A percentile compares a stretch with the other conserved stretches of the same genome.
Evolutionary conservation across 2,113 vertebrate genomes (phyloP).

Genomic region (Cricetomys ansorgei): DNA sequence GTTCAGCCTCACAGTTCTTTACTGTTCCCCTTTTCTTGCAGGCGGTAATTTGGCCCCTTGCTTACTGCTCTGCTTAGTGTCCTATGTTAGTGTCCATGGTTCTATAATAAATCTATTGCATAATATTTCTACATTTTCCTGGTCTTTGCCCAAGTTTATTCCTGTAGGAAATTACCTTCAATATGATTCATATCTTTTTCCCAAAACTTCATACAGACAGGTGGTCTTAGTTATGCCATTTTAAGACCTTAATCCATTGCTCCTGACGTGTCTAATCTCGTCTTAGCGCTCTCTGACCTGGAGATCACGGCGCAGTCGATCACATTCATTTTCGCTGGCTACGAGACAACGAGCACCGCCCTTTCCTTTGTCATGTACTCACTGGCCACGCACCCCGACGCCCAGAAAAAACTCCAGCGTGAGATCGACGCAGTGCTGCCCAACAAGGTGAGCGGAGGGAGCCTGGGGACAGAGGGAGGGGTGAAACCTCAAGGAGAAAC

Average conservation of each 20-base stretch:
- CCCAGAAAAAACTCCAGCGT: constrained; percentile 37
- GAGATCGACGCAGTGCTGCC: constrained; percentile 60
- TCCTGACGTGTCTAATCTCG: not conserved
- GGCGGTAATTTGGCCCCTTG: not conserved
- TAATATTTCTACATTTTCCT: not conserved
- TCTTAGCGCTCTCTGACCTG: constrained; percentile 53
- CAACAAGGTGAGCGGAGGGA: constrained; percentile 45
- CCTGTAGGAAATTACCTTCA: not conserved
- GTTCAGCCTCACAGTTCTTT: not conserved
- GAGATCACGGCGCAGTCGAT: constrained; percentile 50
- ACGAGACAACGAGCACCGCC: constrained; percentile 6
- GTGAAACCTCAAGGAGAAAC: not conserved
- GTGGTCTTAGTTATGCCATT: not conserved
- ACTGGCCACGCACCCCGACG: constrained; percentile 21
- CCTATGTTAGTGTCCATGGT: not conserved
- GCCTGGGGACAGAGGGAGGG: fast-evolving
- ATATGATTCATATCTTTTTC: not conserved
- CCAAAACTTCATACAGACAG: not conserved
- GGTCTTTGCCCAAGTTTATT: not conserved
- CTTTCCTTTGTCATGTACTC: constrained; percentile 40
- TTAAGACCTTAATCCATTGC: not conserved
- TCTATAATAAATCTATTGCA: not conserved
- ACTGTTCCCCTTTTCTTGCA: not conserved
- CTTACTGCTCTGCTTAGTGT: not conserved
- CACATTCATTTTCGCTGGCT: constrained; percentile 56